These are phyloP conservation scores for Herpetotheres cachinnans DNA, from an alignment of 2,113 vertebrate species.

Conservation along the genomic window DNA sequence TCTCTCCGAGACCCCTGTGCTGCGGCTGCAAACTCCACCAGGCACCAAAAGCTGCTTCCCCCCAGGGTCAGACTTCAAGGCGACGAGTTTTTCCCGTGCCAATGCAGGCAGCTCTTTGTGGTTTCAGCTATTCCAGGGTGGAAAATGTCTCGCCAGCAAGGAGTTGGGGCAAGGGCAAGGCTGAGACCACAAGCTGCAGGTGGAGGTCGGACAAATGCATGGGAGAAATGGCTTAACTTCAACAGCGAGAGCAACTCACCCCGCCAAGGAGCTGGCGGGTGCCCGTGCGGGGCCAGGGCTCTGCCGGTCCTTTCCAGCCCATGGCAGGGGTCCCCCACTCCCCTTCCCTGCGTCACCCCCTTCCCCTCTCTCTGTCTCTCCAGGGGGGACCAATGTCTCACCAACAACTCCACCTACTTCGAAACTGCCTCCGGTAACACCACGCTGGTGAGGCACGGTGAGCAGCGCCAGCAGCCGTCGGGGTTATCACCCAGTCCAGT, in stretches of 20 bases:
- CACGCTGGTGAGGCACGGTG: neutral
- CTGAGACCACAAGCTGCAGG: neutral
- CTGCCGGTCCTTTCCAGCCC: neutral
- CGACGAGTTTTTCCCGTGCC: neutral
- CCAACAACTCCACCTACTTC: constrained; percentile 31
- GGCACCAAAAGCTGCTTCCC: neutral
- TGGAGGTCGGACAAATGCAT: rapidly evolving
- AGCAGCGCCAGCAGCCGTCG: rapidly evolving
- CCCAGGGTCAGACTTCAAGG: neutral
- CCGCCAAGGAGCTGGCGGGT: neutral
- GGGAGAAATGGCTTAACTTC: neutral
- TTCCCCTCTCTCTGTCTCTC: neutral
- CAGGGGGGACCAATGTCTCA: neutral
- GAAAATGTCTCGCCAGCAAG: rapidly evolving
- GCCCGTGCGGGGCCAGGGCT: neutral
- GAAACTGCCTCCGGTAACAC: rapidly evolving
- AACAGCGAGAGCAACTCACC: neutral
- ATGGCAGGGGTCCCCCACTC: rapidly evolving
- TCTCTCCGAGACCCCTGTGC: neutral
- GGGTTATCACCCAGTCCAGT: neutral
- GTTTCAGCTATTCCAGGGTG: neutral
- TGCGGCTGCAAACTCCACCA: rapidly evolving
- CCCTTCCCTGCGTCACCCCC: neutral
- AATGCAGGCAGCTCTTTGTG: neutral
- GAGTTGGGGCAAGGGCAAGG: neutral